Conservation (phyloP, 1,140 invertebrate genomes). For the Elysia chlorotica region DNA sequence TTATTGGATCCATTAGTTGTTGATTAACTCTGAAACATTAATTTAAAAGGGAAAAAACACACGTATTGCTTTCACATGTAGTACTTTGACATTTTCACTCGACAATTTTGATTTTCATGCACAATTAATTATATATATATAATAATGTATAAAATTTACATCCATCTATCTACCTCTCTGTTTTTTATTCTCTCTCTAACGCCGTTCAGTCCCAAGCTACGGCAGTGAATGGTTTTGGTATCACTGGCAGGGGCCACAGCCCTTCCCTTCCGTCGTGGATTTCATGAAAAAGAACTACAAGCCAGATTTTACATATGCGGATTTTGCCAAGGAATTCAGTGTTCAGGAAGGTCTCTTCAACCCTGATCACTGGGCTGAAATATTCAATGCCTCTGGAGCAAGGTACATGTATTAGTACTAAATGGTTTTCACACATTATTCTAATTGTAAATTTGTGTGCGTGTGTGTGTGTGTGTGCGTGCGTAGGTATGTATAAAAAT, state of each 20-base stretch:
- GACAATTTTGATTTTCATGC: not conserved
- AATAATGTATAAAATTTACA: too few species aligned
- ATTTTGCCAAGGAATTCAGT: conserved; percentile 46
- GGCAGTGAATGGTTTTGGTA: conserved; percentile 47
- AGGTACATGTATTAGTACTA: too few species aligned
- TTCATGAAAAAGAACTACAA: conserved; percentile 48
- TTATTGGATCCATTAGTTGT: too few species aligned
- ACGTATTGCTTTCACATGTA: too few species aligned
- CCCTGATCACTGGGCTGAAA: conserved; percentile 41
- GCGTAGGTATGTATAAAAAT: too few species aligned
- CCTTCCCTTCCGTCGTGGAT: conserved; percentile 20
- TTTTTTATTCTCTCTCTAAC: too few species aligned
- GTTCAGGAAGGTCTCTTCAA: conserved; percentile 35
- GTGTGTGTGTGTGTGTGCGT: too few species aligned
- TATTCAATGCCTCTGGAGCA: conserved; percentile 45
- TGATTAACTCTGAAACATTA: too few species aligned
- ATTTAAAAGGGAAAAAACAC: too few species aligned
- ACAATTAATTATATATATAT: not conserved
- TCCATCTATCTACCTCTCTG: not conserved
- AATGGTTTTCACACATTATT: too few species aligned
- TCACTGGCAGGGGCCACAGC: conserved; percentile 36
- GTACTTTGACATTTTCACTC: too few species aligned
- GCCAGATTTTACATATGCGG: conserved; percentile 45
- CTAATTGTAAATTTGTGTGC: too few species aligned
- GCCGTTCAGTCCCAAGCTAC: conserved; percentile 50